Conservation (phyloP, 1,140 invertebrate genomes). For the Anastrepha obliqua region DNA sequence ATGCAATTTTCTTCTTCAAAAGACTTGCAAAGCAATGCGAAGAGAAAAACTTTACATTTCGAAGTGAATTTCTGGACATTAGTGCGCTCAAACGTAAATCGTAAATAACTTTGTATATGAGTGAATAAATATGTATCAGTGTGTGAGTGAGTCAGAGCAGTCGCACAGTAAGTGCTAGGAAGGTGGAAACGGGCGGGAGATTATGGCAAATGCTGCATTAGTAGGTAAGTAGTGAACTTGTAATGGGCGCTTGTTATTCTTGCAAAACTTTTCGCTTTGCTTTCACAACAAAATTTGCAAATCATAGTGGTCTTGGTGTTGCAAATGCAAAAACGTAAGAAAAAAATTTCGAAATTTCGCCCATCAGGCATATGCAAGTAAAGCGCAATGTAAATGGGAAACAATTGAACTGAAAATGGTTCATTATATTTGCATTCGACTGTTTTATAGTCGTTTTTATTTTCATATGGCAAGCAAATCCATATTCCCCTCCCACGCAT, state of each 20-base stretch:
- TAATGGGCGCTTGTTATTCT: slow-evolving; percentile 48
- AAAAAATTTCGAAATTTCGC: slow-evolving; percentile 1
- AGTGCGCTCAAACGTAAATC: slow-evolving; percentile 56
- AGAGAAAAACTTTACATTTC: slow-evolving; percentile 44
- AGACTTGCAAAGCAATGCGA: slow-evolving; percentile 50
- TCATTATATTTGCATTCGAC: background rate
- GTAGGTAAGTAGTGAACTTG: slow-evolving; percentile 36
- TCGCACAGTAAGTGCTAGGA: background rate
- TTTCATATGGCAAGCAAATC: background rate
- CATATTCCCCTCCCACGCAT: background rate
- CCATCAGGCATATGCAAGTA: background rate
- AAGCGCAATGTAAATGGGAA: background rate
- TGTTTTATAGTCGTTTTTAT: background rate
- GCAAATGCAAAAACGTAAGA: background rate
- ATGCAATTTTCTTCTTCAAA: slow-evolving; percentile 54
- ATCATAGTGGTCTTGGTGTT: slow-evolving; percentile 1
- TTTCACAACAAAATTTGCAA: slow-evolving; percentile 37
- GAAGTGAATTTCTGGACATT: slow-evolving; percentile 51
- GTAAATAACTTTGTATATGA: slow-evolving; percentile 53
- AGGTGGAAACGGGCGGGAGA: background rate
- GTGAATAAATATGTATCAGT: background rate
- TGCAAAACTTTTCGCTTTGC: slow-evolving; percentile 40
- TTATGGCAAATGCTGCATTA: slow-evolving; percentile 34
- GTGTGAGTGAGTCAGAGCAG: background rate
- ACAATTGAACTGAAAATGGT: slow-evolving; percentile 7